These are phyloP conservation scores for Euborellia annulipes DNA, from an alignment of 1,140 invertebrate species.

Conservation along the genomic window DNA sequence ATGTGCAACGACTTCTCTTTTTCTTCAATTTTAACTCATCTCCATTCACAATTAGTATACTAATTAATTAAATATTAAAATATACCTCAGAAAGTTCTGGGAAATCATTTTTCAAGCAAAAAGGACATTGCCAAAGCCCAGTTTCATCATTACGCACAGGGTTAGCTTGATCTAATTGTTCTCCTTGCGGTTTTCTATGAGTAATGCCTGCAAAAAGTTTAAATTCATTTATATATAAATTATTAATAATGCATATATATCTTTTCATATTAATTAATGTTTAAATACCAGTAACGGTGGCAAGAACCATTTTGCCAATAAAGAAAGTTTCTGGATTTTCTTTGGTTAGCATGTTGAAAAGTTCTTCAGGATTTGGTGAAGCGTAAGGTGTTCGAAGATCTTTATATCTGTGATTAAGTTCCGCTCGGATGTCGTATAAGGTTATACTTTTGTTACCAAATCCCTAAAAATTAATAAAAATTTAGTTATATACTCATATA, in stretches of 20 bases:
- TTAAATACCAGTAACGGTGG: conserved; percentile 43
- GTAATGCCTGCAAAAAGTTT: conserved; percentile 39
- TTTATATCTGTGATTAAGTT: conserved; percentile 90
- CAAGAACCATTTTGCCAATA: conserved; percentile 72
- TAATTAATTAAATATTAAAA: not conserved
- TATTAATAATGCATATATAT: not conserved
- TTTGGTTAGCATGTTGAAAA: conserved; percentile 92
- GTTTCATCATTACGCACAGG: conserved; percentile 87
- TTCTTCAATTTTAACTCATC: not conserved
- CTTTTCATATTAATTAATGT: conserved; percentile 3
- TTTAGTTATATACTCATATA: not conserved
- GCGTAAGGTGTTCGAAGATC: conserved; percentile 72
- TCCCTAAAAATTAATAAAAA: conserved; percentile 31
- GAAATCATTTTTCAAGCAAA: conserved; percentile 91
- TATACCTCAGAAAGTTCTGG: conserved; percentile 77
- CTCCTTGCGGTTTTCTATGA: conserved; percentile 75
- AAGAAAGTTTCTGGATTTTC: conserved; percentile 92
- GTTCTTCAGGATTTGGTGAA: conserved; percentile 65
- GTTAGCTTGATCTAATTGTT: conserved; percentile 89
- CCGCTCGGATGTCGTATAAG: conserved; percentile 91
- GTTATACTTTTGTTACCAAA: conserved; percentile 97
- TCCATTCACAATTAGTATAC: conserved; percentile 1
- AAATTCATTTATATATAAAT: not conserved
- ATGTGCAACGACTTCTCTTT: not conserved
- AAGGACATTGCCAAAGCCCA: conserved; percentile 92